Base-by-base conservation (phyloP, 1,140 invertebrate species). In the Spodoptera frugiperda region DNA sequence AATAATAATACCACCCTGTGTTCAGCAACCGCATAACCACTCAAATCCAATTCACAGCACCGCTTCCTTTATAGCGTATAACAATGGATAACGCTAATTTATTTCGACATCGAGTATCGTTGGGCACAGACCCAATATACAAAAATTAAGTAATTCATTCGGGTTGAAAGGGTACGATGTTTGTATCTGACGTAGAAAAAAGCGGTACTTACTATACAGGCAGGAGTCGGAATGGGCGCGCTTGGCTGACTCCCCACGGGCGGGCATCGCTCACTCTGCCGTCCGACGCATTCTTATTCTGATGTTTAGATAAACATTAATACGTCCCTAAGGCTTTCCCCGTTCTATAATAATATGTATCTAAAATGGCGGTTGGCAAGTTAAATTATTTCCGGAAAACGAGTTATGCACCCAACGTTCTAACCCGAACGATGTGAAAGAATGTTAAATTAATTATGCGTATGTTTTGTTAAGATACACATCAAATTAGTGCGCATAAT, bases 81-180 rank as follows among this genome's bases (percentile, higher is more conserved):
- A 57, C 70, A 83, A 84, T 82, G 78, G 80, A 78, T 84, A 82
- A 84, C 84, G 86, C 82, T 89, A 90, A 90, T 90, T 91, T 89
- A 91, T 89, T 90, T 90, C 78, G 87, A 89, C 84, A 82, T 87
- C 76, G 78, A 83, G 86, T 80, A 86, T 85, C 82, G 81, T 80
- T 81, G 84, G 84, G 84, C 84, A 81, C 84, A 84, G 81, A 75
- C 81, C 81, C 84, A 84, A 88, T 84, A 84, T 86, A 82, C 84
- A 92, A 91, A 91, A 91, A 92, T 92, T 92, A 91, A 93, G 87
- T 88, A 89, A 93, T 93, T 92, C 87, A 92, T 91, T 90, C 88
- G 81, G 82, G 82, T 87, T 89, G 87, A 90, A 91, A 88, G 91
- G 90, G 91, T 92, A 84, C 82, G 88, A 80, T 84, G 87, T 82